Conservation (phyloP, 2,113 vertebrate genomes). For the Falco punctatus region DNA sequence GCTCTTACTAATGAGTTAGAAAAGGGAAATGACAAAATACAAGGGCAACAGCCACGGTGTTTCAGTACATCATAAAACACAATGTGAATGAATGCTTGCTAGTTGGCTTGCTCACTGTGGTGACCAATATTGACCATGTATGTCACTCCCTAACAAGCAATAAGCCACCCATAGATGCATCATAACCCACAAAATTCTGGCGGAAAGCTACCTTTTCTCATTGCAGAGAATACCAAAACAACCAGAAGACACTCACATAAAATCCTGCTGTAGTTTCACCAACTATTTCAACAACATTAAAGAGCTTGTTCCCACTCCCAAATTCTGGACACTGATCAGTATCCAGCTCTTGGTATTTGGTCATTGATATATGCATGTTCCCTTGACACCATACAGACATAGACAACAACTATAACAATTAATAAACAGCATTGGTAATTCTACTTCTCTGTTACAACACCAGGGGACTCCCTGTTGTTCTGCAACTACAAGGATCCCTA, state of each 20-base stretch:
- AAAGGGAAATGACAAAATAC: not conserved
- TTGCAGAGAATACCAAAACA: not conserved
- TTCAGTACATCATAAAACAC: not conserved
- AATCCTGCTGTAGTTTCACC: not conserved
- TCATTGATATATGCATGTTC: accelerated
- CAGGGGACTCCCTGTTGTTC: not conserved
- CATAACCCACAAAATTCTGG: not conserved
- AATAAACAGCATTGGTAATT: not conserved
- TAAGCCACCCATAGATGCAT: not conserved
- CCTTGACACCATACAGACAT: not conserved
- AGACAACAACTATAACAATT: not conserved
- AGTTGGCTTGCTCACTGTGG: not conserved
- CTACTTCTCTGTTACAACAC: accelerated
- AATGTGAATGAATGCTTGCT: not conserved
- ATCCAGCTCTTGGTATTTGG: not conserved
- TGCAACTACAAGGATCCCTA: not conserved
- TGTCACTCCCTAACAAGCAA: not conserved
- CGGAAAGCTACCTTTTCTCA: not conserved
- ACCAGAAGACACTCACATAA: not conserved
- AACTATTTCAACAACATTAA: not conserved
- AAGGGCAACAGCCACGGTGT: not conserved
- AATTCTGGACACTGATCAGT: not conserved
- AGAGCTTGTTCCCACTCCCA: not conserved
- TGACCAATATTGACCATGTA: not conserved
- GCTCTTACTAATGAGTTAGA: not conserved